Evolutionary conservation across 2,888 invertebrate species (phyloP).

Genomic region (Hoplodrina ambigua): DNA sequence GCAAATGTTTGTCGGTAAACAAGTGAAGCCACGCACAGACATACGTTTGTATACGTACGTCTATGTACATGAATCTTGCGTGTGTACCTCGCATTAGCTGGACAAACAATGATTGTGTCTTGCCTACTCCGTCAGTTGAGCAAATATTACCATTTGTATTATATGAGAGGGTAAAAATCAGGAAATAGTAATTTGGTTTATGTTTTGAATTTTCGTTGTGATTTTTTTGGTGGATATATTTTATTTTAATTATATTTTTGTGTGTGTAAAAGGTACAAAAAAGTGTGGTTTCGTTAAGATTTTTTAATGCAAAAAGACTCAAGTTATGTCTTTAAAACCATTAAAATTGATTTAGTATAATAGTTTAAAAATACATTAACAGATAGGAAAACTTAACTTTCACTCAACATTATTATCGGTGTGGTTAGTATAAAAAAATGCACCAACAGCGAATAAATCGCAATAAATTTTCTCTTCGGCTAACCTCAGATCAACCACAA

Average conservation of each 20-base stretch:
- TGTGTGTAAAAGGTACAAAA: too few species aligned
- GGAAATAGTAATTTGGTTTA: conserved; percentile 18
- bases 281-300: too few species aligned
- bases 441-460: not conserved
- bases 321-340: too few species aligned
- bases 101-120: conserved; percentile 67
- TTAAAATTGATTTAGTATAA: too few species aligned
- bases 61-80: conserved; percentile 38
- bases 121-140: conserved; percentile 44
- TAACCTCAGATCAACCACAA: not conserved
- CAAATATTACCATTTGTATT: conserved; percentile 55
- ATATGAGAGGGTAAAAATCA: conserved; percentile 45
- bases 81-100: conserved; percentile 67
- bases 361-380: too few species aligned
- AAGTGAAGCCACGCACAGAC: conserved; percentile 42
- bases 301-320: too few species aligned
- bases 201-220: conserved; percentile 8
- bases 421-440: too few species aligned
- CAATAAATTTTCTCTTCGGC: not conserved
- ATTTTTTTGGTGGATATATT: too few species aligned
- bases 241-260: too few species aligned
- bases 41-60: conserved; percentile 15
- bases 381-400: too few species aligned
- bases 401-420: too few species aligned
- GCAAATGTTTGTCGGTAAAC: conserved; percentile 44